Evolutionary conservation across 2,888 invertebrate species (phyloP).

Genomic region (Mongoloraphidia duomilia): DNA sequence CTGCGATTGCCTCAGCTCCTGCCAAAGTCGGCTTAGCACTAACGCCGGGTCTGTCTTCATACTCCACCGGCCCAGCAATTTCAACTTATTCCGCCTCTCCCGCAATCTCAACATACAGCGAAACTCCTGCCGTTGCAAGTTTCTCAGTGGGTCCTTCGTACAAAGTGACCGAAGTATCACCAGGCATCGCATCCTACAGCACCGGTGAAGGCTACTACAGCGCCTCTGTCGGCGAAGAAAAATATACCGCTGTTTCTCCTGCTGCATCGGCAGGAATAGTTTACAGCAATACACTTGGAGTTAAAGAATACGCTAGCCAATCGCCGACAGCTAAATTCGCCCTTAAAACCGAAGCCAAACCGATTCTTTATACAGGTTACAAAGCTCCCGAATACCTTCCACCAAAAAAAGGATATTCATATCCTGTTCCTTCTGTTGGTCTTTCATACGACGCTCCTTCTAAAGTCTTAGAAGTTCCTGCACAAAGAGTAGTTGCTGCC

Average conservation of each 20-base stretch:
- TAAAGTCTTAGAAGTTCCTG: conserved; percentile 16
- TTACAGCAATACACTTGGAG: conserved; percentile 22
- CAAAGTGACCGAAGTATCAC: conserved; percentile 1
- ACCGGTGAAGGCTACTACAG: background rate
- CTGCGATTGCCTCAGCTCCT: background rate
- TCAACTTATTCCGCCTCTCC: conserved; percentile 3
- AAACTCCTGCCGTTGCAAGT: conserved; percentile 27
- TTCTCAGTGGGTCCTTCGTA: conserved; percentile 22
- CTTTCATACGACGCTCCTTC: conserved; percentile 13
- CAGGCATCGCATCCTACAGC: background rate
- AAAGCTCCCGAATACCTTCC: background rate
- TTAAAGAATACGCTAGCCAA: conserved; percentile 25
- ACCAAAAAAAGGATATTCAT: conserved; percentile 35
- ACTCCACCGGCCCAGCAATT: conserved; percentile 14
- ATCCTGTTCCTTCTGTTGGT: conserved; percentile 38
- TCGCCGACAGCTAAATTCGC: conserved; percentile 28
- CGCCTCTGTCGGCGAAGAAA: background rate
- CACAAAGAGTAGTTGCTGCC: conserved; percentile 18
- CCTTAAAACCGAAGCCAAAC: conserved; percentile 4
- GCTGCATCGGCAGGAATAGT: conserved; percentile 11
- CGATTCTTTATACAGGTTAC: too few species aligned
- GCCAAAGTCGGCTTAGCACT: conserved; percentile 2
- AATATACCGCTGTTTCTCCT: background rate
- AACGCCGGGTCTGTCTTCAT: conserved; percentile 12
- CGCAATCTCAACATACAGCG: conserved; percentile 21